Evolutionary conservation across 1,140 invertebrate genomes (phyloP), one percentile per base, ranked within the genome.

Genomic region (Nephotettix cincticeps): DNA sequence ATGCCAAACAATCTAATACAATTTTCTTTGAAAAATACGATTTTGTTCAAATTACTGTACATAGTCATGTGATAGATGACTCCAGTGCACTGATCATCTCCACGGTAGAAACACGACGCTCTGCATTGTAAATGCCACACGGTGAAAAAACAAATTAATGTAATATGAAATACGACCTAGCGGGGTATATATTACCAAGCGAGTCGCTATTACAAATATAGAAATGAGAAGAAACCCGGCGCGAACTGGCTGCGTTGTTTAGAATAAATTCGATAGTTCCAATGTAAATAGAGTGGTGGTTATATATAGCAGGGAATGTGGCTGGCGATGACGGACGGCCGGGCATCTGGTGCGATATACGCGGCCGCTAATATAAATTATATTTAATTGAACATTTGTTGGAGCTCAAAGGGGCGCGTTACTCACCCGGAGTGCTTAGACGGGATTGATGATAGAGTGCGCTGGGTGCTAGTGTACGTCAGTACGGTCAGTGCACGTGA

Each of bases 351-450:
- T 32, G n/a, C 56, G 17, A 14, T 25, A 32, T 64, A 23, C 61
- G 17, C 27, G 13, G 28, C 2, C 30, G 28, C 61, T 64, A 32
- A 64, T 32, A 64, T 64, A 64, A 64, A 64, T 64, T 64, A 64
- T 64, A 64, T 64, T 64, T 64, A 64, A 64, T 64, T 64, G 61
- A 64, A 64, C 28, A 64, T 64, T 28, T 64, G 30, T 64, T 32
- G 61, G 21, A 36, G 4, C 32, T 36, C 32, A 36, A 36, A 36
- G 32, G 32, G n/a, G n/a, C n/a, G n/a, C n/a, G n/a, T n/a, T n/a
- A n/a, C n/a, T n/a, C n/a, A n/a, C n/a, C n/a, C n/a, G n/a, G n/a
- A n/a, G n/a, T n/a, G n/a, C n/a, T n/a, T n/a, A n/a, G n/a, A n/a
- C n/a, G n/a, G n/a, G n/a, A n/a, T n/a, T n/a, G n/a, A n/a, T n/a